Evolutionary conservation across 2,113 vertebrate genomes (phyloP), one percentile per base, ranked within the genome.

Genomic region (Triplophysa tibetana): DNA sequence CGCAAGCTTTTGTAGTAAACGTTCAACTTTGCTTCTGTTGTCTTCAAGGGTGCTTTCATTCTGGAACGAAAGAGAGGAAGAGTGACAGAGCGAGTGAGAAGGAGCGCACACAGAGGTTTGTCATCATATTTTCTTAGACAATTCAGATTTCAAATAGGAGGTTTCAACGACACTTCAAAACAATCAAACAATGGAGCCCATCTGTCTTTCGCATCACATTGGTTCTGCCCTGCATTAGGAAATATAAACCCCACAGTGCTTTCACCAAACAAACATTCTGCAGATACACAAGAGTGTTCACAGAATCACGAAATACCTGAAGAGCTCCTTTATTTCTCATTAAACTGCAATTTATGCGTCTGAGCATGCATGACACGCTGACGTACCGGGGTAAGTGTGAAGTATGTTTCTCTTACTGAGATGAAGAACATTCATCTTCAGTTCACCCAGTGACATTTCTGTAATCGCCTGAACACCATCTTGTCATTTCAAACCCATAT

Each of bases 101-200:
- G 41, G 56, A 74, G 56, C 38, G 54, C 24, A 41, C 17, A 41
- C 50, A 74, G 13, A 74, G 54, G 70, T 74, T 62, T 75, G 52
- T 60, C 70, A 60, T 73, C 54, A 73, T 14, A 29, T 73, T 60
- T 60, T 62, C 58, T 62, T 43, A 75, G 73, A 75, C 73, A 50
- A 63, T 75, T 50, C 73, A 63, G 60, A 50, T 29, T 23, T 75
- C 60, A 63, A 50, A 63, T 50, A 75, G 60, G 63, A n/a, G 23
- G 63, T 75, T 75, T 63, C 60, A 75, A n/a, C 2, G 73, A 63
- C 73, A 63, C 73, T 75, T 75, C 73, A 75, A 50, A 75, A 75
- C 73, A 63, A 50, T 75, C 73, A 63, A 75, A 63, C 73, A 50
- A 63, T 63, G 23, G 60, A 48, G 73, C 73, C 41, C 60, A 29